These are phyloP conservation scores for Cichladusa arquata DNA, from an alignment of 2,113 vertebrate genomes.

Conservation along the genomic window DNA sequence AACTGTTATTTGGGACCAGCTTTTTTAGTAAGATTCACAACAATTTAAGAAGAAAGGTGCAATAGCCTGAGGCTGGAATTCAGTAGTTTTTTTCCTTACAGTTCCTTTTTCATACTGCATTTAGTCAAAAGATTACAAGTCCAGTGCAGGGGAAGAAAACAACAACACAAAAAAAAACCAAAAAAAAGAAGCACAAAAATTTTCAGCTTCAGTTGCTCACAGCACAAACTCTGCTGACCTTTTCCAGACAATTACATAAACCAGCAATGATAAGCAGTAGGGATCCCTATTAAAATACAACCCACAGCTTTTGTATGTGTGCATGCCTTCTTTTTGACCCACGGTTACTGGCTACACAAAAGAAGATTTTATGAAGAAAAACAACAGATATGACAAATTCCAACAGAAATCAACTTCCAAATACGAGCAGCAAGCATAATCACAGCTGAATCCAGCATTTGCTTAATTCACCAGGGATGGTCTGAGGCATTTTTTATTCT, in stretches of 20 bases:
- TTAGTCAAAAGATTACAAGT: constrained; percentile 4
- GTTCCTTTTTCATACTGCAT: not conserved
- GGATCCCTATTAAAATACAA: constrained; percentile 56
- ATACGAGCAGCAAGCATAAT: not conserved
- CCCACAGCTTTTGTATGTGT: constrained; percentile 33
- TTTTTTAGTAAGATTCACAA: not conserved
- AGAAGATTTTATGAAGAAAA: constrained; percentile 44
- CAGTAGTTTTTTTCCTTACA: not conserved
- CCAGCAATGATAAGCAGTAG: constrained; percentile 56
- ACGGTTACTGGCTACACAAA: not conserved
- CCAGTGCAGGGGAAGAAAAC: fast-evolving
- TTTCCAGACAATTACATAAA: constrained; percentile 63
- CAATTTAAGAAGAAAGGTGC: not conserved
- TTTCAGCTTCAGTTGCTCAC: constrained; percentile 28
- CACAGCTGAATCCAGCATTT: not conserved
- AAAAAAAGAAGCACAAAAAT: not conserved
- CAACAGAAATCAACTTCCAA: not conserved
- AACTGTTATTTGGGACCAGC: not conserved
- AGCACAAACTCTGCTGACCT: constrained; percentile 56
- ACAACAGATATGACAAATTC: constrained; percentile 38
- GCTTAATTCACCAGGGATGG: not conserved
- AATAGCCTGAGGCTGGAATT: not conserved
- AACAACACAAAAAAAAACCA: too few relatives aligned
- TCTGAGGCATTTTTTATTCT: constrained; percentile 12
- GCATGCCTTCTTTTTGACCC: constrained; percentile 17